Conservation (phyloP, 2,888 invertebrate genomes). For the Microdon myrmicae region DNA sequence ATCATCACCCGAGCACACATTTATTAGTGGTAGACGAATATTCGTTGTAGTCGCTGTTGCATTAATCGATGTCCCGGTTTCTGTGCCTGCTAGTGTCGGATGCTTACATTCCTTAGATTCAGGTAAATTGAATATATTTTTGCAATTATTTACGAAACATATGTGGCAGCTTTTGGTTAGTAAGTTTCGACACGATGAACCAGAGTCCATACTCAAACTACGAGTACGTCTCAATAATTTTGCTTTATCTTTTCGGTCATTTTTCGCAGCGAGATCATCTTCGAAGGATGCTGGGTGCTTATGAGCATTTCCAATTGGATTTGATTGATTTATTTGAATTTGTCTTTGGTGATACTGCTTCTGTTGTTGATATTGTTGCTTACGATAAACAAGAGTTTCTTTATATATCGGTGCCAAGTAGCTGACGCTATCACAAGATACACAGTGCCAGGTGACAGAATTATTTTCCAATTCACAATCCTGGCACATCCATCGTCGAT, state of each 20-base stretch:
- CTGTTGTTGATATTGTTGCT: conserved; percentile 50
- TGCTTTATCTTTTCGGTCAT: conserved; percentile 54
- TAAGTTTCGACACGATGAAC: conserved; percentile 60
- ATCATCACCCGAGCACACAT: conserved; percentile 7
- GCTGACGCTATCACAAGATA: conserved; percentile 67
- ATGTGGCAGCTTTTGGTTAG: conserved; percentile 64
- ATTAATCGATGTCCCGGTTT: conserved; percentile 7
- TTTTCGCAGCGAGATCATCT: conserved; percentile 42
- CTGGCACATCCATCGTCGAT: conserved; percentile 67
- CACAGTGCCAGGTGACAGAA: conserved; percentile 67
- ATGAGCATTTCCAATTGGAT: conserved; percentile 15
- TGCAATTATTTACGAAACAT: conserved; percentile 66
- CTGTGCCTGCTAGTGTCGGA: conserved; percentile 31
- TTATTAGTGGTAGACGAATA: conserved; percentile 33
- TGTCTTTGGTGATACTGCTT: conserved; percentile 45
- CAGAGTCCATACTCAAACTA: conserved; percentile 66
- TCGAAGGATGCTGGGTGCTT: conserved; percentile 54
- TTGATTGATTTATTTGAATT: conserved; percentile 19
- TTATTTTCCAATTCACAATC: conserved; percentile 65
- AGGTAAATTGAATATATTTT: conserved; percentile 64
- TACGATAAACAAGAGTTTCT: conserved; percentile 60
- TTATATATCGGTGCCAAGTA: conserved; percentile 67
- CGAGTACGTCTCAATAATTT: conserved; percentile 62
- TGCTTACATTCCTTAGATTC: conserved; percentile 53
- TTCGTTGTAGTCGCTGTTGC: conserved; percentile 19